phyloP scores from a whole-genome alignment of 2,797 vertebrate genomes.

The Tinamus major region DNA sequence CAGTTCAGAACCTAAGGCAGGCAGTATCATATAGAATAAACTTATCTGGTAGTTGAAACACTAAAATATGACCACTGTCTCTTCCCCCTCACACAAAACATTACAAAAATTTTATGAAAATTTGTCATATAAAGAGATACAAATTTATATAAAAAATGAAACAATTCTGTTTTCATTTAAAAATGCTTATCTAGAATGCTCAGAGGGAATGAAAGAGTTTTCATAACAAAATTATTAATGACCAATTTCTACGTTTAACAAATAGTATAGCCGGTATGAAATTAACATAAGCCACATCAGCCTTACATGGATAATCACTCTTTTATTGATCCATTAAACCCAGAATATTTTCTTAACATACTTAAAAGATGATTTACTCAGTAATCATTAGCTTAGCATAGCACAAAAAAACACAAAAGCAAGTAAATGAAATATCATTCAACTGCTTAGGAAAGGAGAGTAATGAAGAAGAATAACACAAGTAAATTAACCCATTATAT shows the following conservation, averaged over 20 bases:
- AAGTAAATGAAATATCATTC: constrained; percentile 12
- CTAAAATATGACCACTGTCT: background rate
- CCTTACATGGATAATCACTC: constrained; percentile 13
- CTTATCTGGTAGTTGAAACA: background rate
- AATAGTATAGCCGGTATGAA: constrained; percentile 12
- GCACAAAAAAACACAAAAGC: background rate
- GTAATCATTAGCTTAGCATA: background rate
- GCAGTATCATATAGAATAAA: background rate
- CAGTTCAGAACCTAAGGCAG: background rate
- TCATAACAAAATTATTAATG: background rate
- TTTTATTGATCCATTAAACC: constrained; percentile 40
- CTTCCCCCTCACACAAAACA: background rate
- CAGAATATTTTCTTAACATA: background rate
- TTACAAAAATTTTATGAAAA: background rate
- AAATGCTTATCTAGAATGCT: background rate
- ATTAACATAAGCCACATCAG: constrained; percentile 33
- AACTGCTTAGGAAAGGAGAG: background rate
- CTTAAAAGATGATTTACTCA: constrained; percentile 27
- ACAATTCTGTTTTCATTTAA: background rate
- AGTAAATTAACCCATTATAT: background rate
- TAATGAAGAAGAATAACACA: background rate
- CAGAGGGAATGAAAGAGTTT: background rate
- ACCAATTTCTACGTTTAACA: constrained; percentile 21
- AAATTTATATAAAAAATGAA: background rate
- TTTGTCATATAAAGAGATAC: background rate